Evolutionary conservation across 1,140 invertebrate species (phyloP).

Genomic region (Bursaphelenchus mucronatus): DNA sequence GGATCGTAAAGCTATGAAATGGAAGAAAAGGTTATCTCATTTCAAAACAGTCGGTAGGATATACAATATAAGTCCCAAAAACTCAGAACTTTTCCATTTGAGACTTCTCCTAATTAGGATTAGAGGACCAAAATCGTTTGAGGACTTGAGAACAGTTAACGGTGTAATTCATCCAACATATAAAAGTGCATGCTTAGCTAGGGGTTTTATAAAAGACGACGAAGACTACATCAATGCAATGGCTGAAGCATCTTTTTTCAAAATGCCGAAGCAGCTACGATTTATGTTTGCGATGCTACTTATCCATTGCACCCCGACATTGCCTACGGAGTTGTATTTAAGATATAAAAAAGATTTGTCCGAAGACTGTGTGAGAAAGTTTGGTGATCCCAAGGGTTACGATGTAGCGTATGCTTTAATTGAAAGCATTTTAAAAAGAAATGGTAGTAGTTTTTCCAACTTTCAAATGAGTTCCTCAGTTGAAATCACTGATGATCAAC

Average conservation of each 20-base stretch:
- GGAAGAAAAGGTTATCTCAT: too few species aligned
- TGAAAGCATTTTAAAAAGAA: neutral
- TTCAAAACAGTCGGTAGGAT: too few species aligned
- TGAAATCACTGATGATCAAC: slow-evolving; percentile 7
- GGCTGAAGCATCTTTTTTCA: neutral
- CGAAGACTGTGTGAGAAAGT: slow-evolving; percentile 25
- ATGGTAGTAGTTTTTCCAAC: slow-evolving; percentile 21
- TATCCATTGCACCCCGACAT: slow-evolving; percentile 21
- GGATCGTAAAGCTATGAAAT: too few species aligned
- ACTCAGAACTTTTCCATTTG: too few species aligned
- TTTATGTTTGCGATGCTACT: slow-evolving; percentile 25
- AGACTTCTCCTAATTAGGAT: too few species aligned
- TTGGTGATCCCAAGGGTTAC: slow-evolving; percentile 10
- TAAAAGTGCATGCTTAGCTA: neutral
- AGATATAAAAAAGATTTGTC: slow-evolving; percentile 24
- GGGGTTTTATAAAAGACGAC: neutral
- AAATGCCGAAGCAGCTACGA: slow-evolving; percentile 25
- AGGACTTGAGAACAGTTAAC: too few species aligned
- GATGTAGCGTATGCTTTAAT: slow-evolving; percentile 12
- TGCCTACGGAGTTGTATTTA: slow-evolving; percentile 22
- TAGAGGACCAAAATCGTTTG: too few species aligned
- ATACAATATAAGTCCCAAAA: too few species aligned
- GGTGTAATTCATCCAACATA: too few species aligned
- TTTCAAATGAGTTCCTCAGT: slow-evolving; percentile 19
- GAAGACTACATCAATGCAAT: slow-evolving; percentile 6